Evolutionary conservation across 2,888 invertebrate species (phyloP).

Genomic region (Dryadula phaetusa): DNA sequence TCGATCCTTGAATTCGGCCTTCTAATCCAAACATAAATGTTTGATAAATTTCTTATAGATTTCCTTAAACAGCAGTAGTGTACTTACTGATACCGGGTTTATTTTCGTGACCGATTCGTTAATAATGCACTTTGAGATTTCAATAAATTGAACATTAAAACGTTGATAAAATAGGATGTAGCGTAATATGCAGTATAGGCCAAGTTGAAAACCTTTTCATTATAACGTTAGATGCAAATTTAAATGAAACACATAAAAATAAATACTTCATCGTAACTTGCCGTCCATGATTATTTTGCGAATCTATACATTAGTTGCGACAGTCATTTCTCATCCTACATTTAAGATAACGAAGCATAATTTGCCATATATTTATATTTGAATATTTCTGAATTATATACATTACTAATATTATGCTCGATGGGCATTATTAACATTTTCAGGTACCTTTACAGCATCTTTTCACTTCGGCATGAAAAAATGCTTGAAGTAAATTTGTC

Average conservation of each 20-base stretch:
- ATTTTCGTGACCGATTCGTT: constrained; percentile 60
- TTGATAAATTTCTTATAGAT: constrained; percentile 11
- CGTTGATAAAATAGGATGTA: constrained; percentile 24
- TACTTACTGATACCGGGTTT: constrained; percentile 31
- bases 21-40: constrained; percentile 17
- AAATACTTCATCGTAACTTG: constrained; percentile 63
- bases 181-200: constrained; percentile 17
- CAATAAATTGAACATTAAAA: constrained; percentile 8
- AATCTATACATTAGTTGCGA: constrained; percentile 56
- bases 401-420: constrained; percentile 53
- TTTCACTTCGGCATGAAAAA: constrained; percentile 51
- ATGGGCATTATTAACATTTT: constrained; percentile 71
- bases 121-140: constrained; percentile 72
- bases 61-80: constrained; percentile 20
- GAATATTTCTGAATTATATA: constrained; percentile 53
- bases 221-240: constrained; percentile 35
- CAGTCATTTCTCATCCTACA: constrained; percentile 58
- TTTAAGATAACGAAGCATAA: constrained; percentile 51
- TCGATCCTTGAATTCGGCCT: constrained; percentile 40
- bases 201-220: constrained; percentile 22
- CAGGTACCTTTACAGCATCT: constrained; percentile 51
- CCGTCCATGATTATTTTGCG: constrained; percentile 81
- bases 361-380: constrained; percentile 57
- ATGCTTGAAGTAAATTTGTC: constrained; percentile 60
- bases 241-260: constrained; percentile 31